Base-by-base conservation (phyloP, 2,888 invertebrate genomes). In the Sarcophaga variegata region DNA sequence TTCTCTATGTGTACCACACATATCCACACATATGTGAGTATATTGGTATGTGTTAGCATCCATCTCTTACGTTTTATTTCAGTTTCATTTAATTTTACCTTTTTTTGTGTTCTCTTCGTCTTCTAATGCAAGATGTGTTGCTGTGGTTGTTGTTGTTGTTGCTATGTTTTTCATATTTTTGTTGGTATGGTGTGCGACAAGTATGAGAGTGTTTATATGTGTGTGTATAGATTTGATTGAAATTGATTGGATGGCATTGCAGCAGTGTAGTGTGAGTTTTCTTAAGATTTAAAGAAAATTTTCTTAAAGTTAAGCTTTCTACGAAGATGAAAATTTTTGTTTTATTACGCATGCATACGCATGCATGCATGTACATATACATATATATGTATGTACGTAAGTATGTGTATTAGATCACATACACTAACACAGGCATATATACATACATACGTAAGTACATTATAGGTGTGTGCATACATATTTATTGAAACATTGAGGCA, bases 201-300 rank as follows among this genome's bases (percentile, higher is more conserved):
- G 37, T 37, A 10, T 37, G 37, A 37, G 37, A 10, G 8, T 2
- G 22, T 1, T 22, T 22, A 2, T 37, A 2, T 37, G 37, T 37
- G 80, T 83, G 59, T 79, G 37, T 77, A 71, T 70, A 83, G 85
- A 79, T 88, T 89, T 91, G 91, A 91, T 91, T 91, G 89, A 91
- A 91, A 91, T 91, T 91, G 91, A 91, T 91, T 91, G 91, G 90
- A 91, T 89, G 90, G 90, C 89, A 90, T 89, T 89, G 89, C 88
- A 89, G 85, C 81, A 88, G 88, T 88, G 89, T 89, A 85, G 90
- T 89, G 88, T 90, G 85, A 79, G 85, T 85, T 87, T 85, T 87
- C 85, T 85, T 87, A 87, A 74, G 85, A 83, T 77, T 76, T 81
- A 62, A 87, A 87, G 86, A 87, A 78, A 87, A 81, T 78, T 87